These are phyloP conservation scores for Opisthocomus hoazin DNA, from an alignment of 2,113 vertebrate genomes.

Conservation along the genomic window DNA sequence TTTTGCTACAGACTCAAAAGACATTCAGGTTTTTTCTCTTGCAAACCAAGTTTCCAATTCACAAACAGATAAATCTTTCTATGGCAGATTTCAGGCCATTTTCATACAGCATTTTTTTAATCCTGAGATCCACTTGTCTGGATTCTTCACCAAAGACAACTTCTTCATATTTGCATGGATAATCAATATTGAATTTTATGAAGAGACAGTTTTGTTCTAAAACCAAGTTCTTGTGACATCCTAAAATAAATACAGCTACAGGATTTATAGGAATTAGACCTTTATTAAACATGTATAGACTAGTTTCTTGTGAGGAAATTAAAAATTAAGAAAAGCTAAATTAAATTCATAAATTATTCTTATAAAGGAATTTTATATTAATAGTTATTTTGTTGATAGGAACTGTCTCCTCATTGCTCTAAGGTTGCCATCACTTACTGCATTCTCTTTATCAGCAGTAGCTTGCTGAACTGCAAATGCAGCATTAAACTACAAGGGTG, in stretches of 20 bases:
- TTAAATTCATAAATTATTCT: constrained; percentile 43
- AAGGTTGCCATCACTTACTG: neutral
- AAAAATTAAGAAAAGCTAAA: constrained; percentile 10
- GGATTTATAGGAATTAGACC: neutral
- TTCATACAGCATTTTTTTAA: neutral
- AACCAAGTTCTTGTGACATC: neutral
- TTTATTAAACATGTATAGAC: neutral
- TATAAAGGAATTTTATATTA: neutral
- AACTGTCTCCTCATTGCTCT: neutral
- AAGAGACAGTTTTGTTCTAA: neutral
- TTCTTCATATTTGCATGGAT: neutral
- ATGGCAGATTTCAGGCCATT: neutral
- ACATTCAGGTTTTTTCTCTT: neutral
- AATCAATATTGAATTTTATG: neutral
- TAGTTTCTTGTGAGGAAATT: neutral
- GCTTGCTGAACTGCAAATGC: neutral
- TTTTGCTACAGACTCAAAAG: neutral
- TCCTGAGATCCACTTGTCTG: neutral
- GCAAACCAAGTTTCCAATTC: neutral
- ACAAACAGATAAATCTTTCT: neutral
- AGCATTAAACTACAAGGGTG: neutral
- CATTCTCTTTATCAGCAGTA: neutral
- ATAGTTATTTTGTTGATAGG: neutral
- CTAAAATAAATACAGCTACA: neutral
- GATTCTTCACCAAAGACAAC: neutral